Evolutionary conservation across 2,113 vertebrate genomes (phyloP).

Genomic region (Barbus barbus): DNA sequence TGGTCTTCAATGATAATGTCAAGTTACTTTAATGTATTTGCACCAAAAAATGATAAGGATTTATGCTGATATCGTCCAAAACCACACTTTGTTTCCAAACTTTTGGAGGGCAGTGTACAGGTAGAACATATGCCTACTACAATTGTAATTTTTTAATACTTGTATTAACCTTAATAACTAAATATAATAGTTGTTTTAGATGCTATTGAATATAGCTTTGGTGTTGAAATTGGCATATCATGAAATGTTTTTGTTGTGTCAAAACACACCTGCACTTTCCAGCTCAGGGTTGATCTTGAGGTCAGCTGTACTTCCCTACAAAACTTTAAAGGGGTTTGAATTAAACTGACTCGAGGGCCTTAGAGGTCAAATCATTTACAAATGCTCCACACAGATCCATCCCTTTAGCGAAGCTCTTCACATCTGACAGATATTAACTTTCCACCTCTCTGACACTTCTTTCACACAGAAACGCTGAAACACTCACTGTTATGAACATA

Average conservation of each 20-base stretch:
- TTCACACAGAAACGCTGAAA: slow-evolving; percentile 23
- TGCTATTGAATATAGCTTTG: not conserved
- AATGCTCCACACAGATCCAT: slow-evolving; percentile 39
- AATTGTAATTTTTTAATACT: not conserved
- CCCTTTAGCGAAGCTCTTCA: slow-evolving; percentile 48
- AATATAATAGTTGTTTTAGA: not conserved
- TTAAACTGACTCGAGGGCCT: slow-evolving; percentile 13
- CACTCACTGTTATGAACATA: slow-evolving; percentile 15
- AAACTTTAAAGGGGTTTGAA: slow-evolving; percentile 2
- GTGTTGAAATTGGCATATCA: not conserved
- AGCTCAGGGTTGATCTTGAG: not conserved
- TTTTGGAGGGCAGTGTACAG: too few species aligned
- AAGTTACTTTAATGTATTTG: too few species aligned
- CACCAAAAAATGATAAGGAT: too few species aligned
- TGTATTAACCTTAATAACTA: not conserved
- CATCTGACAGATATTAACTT: slow-evolving; percentile 73
- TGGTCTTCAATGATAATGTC: too few species aligned
- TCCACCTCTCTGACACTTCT: slow-evolving; percentile 19
- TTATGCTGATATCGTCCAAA: too few species aligned
- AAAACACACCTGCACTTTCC: not conserved
- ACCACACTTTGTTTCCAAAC: too few species aligned
- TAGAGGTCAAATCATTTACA: slow-evolving; percentile 54
- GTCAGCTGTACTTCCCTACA: not conserved
- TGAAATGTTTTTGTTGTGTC: not conserved
- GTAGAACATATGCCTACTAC: not conserved